Evolutionary conservation across 2,888 invertebrate species (phyloP), one percentile per base, ranked within the genome.

Genomic region (Noctua fimbriata): DNA sequence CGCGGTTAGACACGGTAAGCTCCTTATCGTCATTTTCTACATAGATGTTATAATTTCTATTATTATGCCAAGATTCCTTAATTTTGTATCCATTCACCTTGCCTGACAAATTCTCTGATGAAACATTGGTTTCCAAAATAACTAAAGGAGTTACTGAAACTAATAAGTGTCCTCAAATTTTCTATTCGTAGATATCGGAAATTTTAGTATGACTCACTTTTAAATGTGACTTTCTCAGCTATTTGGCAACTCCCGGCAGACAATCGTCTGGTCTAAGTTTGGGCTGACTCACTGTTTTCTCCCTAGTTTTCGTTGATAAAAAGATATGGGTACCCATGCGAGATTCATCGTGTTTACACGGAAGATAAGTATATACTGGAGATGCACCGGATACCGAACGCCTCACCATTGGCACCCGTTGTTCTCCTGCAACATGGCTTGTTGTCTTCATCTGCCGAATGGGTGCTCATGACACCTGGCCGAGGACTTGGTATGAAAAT

Each of bases 381-480:
- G 76, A 91, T 99, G 90, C 99, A 99, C 90, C 97, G 99, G 85
- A 98, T 99, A 83, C 98, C 98, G 0, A 95, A 97, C 76, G 97
- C 97, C 93, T 86, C 66, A 88, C 47, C 81, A 84, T 6, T 83
- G 89, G 90, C 89, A 1, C 89, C 91, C 1, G 98, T 97, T 21
- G 98, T 98, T 76, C 97, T 98, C 88, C 94, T 99, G 47, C 98
- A 98, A 91, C 99, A 99, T 92, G 99, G 99, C 0, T 95, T 99
- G 2, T 93, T 98, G 4, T 97, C 98, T 1, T 98, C 98, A 49
- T 98, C 98, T 0, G 97, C 98, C 0, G 98, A 98, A 93, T 99
- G 98, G 98, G 97, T 99, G 12, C 95, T 98, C 7, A 97, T 98
- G 93, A 97, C 97, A 60, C 98, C 97, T 24, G 97, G 97, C 76